phyloP scores from a whole-genome alignment of 2,113 vertebrate genomes.

The Phasianus colchicus region DNA sequence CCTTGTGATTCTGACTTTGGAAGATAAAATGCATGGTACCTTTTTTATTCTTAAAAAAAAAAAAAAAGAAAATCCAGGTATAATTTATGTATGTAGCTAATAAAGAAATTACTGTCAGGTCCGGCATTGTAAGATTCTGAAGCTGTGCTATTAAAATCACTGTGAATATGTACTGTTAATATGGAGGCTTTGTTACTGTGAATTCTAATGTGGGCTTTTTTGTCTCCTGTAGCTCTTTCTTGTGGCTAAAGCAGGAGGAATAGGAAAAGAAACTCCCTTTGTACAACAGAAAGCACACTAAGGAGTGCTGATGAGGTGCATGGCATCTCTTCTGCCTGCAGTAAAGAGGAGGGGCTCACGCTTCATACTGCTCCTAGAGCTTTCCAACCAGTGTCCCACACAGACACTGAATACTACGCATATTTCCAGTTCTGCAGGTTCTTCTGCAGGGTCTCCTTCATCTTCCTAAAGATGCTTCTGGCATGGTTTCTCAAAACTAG shows the following conservation, averaged over 20 bases:
- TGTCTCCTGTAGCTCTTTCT: neutral
- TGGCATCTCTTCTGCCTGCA: neutral
- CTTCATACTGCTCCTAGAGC: neutral
- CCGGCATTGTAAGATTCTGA: neutral
- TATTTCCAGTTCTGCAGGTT: neutral
- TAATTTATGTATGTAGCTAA: slow-evolving; percentile 66
- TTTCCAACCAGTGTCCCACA: neutral
- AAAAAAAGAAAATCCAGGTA: slow-evolving; percentile 3
- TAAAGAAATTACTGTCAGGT: neutral
- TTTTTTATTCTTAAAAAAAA: slow-evolving; percentile 33
- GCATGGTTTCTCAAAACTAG: neutral
- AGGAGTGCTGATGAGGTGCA: neutral
- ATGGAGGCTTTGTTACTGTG: slow-evolving; percentile 15
- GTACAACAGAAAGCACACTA: neutral
- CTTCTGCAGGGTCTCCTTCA: neutral
- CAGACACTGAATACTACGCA: neutral
- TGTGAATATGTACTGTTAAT: neutral
- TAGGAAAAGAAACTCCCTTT: neutral
- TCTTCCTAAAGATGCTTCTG: neutral
- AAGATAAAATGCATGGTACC: neutral
- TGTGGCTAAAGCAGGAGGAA: neutral
- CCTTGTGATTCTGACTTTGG: neutral
- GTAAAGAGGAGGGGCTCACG: neutral
- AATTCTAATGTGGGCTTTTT: neutral
- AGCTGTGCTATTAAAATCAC: slow-evolving; percentile 60